Evolutionary conservation across 2,113 vertebrate species (phyloP).

Genomic region (Isichthys henryi): DNA sequence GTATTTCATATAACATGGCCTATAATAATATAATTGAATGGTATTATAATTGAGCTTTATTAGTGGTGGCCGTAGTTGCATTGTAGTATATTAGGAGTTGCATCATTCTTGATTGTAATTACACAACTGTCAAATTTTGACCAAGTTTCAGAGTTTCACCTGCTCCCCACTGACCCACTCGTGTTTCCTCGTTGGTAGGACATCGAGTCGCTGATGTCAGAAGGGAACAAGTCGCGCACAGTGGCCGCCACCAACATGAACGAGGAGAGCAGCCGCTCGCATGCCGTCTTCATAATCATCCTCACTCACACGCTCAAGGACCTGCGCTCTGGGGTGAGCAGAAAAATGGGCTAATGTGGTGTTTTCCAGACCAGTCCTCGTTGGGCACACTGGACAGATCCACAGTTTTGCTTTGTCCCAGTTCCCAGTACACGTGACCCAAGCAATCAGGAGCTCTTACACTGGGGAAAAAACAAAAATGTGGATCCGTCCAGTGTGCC

Average conservation of each 20-base stretch:
- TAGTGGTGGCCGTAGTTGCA: neutral
- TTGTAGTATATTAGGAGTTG: neutral
- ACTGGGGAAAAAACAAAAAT: too few species aligned
- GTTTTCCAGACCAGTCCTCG: too few species aligned
- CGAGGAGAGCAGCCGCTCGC: slow-evolving; percentile 93
- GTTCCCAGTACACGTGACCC: too few species aligned
- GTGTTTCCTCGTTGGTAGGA: slow-evolving; percentile 60
- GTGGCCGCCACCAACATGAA: slow-evolving; percentile 99
- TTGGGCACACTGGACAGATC: too few species aligned
- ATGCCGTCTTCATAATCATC: slow-evolving; percentile 95
- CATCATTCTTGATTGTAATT: neutral
- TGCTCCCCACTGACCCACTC: neutral
- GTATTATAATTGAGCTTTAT: neutral
- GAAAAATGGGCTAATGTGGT: neutral
- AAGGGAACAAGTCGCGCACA: slow-evolving; percentile 94
- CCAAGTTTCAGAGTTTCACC: neutral
- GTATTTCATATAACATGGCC: neutral
- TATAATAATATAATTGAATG: neutral
- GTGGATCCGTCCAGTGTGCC: too few species aligned
- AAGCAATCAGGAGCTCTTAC: too few species aligned
- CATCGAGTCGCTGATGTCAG: slow-evolving; percentile 93
- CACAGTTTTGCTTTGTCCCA: too few species aligned
- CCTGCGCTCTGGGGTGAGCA: slow-evolving; percentile 79
- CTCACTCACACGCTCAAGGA: slow-evolving; percentile 90
- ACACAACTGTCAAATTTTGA: neutral